These are phyloP conservation scores for Julus scandinavius DNA, from an alignment of 2,888 invertebrate species.

Conservation along the genomic window DNA sequence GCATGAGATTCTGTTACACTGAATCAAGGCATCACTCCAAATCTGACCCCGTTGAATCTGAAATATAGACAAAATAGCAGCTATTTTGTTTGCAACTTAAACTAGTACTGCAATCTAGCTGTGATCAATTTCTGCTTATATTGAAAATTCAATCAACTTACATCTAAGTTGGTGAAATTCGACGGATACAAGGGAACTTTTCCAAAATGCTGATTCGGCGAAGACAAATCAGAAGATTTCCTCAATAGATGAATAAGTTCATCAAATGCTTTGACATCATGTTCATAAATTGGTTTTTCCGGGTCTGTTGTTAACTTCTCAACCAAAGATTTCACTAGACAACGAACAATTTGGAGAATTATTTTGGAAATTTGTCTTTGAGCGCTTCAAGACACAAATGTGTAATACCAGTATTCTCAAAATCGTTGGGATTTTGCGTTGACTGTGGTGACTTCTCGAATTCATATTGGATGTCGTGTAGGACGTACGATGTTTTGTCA, in stretches of 20 bases:
- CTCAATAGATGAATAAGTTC: not conserved
- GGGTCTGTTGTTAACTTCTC: not conserved
- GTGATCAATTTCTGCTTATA: too few species aligned
- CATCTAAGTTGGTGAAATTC: not conserved
- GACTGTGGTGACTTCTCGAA: not conserved
- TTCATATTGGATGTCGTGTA: not conserved
- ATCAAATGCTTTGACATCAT: not conserved
- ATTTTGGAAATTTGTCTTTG: not conserved
- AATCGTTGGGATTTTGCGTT: not conserved
- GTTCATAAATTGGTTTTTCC: not conserved
- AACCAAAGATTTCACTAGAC: not conserved
- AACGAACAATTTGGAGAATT: not conserved
- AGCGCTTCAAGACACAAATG: not conserved
- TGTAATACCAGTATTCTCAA: not conserved
- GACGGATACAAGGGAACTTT: not conserved
- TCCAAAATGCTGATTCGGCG: not conserved
- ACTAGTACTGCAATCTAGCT: too few species aligned
- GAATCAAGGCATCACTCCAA: conserved; percentile 45
- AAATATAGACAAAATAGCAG: not conserved
- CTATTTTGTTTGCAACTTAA: too few species aligned
- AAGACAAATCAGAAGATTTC: not conserved
- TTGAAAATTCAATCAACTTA: not conserved
- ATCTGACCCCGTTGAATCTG: conserved; percentile 24
- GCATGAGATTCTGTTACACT: conserved; percentile 25
- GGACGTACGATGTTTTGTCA: not conserved